phyloP scores from a whole-genome alignment of 2,113 vertebrate genomes.

The Octodon degus region DNA sequence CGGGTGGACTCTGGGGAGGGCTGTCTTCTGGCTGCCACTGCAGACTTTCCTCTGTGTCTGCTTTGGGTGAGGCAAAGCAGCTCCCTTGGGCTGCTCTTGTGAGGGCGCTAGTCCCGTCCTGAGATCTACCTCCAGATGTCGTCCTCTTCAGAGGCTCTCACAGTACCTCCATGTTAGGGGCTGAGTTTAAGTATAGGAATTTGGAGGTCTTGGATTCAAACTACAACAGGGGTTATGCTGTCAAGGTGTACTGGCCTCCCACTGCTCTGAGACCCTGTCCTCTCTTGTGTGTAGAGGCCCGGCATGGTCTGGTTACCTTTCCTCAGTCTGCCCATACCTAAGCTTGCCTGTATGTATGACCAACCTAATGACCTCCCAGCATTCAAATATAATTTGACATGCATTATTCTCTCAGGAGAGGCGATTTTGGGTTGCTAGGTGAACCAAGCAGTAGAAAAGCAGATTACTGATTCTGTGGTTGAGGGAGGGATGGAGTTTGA shows the following conservation, averaged over 20 bases:
- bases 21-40: fast-evolving
- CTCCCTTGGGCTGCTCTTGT: background rate
- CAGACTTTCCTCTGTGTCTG: background rate
- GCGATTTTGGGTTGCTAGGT: background rate
- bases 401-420: background rate
- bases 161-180: background rate
- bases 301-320: background rate
- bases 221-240: background rate
- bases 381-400: background rate
- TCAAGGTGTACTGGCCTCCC: background rate
- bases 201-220: background rate
- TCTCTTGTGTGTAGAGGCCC: background rate
- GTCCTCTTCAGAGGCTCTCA: background rate
- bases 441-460: background rate
- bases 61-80: background rate
- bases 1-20: background rate
- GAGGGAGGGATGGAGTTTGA: background rate
- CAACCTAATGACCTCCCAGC: background rate
- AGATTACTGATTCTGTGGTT: background rate
- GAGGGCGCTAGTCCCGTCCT: too few species aligned
- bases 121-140: background rate
- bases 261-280: background rate
- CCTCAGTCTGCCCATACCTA: background rate
- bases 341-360: fast-evolving
- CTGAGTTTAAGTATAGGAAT: background rate